Evolutionary conservation across 2,888 invertebrate species (phyloP).

Genomic region (Andrena praecox): DNA sequence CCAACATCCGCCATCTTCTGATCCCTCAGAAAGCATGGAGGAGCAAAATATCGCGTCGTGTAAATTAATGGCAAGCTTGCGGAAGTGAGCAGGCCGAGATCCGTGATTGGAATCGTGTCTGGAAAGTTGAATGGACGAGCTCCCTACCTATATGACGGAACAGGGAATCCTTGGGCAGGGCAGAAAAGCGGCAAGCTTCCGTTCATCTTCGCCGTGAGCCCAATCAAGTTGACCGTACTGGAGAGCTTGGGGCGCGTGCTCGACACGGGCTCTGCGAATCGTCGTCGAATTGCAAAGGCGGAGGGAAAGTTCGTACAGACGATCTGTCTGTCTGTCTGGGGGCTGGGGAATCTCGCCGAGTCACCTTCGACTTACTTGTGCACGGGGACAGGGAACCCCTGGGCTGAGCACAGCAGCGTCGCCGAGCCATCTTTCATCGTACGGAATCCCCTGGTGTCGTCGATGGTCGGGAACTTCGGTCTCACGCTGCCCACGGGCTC

Average conservation of each 20-base stretch:
- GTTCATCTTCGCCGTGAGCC: constrained; percentile 86
- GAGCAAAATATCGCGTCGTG: neutral
- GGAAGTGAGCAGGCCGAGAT: neutral
- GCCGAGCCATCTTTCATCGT: constrained; percentile 83
- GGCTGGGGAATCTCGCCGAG: constrained; percentile 80
- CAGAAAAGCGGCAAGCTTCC: constrained; percentile 88
- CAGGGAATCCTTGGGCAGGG: constrained; percentile 90
- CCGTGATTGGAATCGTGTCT: constrained; percentile 11
- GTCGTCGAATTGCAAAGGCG: constrained; percentile 25
- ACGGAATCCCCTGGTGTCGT: constrained; percentile 80
- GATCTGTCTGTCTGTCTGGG: neutral
- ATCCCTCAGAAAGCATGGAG: constrained; percentile 11
- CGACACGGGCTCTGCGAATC: constrained; percentile 88
- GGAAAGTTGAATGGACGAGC: constrained; percentile 9
- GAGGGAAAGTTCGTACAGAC: neutral
- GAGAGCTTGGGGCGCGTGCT: constrained; percentile 89
- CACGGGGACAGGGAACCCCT: constrained; percentile 88
- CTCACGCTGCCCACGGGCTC: constrained; percentile 88
- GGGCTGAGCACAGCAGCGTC: constrained; percentile 90
- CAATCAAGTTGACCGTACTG: constrained; percentile 87
- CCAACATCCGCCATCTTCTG: constrained; percentile 16
- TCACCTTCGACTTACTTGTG: constrained; percentile 85
- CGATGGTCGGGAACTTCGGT: constrained; percentile 86
- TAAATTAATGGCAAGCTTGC: constrained; percentile 17
- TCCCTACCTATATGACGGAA: constrained; percentile 87